A percentile compares a stretch with the other conserved stretches of the same genome.
Conservation (phyloP, 2,113 vertebrate genomes). For the Phasianus colchicus region DNA sequence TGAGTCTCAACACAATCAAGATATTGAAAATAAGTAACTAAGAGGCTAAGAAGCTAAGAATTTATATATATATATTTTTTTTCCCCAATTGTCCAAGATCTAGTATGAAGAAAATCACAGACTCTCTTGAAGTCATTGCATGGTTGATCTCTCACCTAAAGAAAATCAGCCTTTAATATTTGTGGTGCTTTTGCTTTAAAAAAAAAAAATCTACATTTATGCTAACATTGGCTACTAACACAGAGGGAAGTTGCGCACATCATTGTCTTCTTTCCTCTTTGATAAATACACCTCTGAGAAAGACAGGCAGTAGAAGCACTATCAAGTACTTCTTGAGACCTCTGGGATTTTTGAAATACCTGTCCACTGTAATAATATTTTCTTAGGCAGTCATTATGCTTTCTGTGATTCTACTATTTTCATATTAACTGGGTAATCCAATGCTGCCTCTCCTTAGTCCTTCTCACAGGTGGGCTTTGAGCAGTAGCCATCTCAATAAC, state of each 20-base stretch:
- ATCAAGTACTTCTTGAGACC: neutral
- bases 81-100: too few species aligned
- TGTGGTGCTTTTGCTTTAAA: neutral
- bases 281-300: neutral
- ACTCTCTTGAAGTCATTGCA: neutral
- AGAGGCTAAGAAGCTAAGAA: neutral
- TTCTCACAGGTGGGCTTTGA: neutral
- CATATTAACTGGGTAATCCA: neutral
- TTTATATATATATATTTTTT: too few species aligned
- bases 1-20: neutral
- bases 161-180: neutral
- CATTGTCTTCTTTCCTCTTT: neutral
- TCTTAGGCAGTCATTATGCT: neutral
- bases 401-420: neutral
- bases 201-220: neutral
- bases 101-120: too few species aligned
- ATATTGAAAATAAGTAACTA: neutral
- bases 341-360: neutral
- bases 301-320: neutral
- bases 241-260: neutral
- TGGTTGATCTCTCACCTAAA: neutral
- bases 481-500: neutral
- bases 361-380: neutral
- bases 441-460: neutral
- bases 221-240: neutral